Percentiles rank a stretch among this genome's conserved stretches.
phyloP scores from a whole-genome alignment of 2,888 invertebrate genomes.

The Drosophila lacicola region DNA sequence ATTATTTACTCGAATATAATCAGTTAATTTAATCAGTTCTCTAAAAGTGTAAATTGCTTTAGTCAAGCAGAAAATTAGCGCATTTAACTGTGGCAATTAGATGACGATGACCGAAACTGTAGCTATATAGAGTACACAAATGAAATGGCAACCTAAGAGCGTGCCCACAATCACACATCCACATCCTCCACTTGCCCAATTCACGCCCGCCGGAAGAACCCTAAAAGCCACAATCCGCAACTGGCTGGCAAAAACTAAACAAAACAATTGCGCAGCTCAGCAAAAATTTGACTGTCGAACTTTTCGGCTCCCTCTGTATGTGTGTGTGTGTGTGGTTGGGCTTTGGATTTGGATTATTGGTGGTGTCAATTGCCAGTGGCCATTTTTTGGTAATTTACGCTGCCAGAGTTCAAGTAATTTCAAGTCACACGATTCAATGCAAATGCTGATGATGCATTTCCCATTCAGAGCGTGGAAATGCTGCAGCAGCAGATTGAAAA shows the following conservation, averaged over 20 bases:
- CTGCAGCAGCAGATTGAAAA: conserved; percentile 77
- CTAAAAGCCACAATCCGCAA: conserved; percentile 30
- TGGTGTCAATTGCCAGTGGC: conserved; percentile 79
- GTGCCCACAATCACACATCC: neutral
- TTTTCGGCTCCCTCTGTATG: conserved; percentile 38
- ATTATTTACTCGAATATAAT: too few relatives aligned
- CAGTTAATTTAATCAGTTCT: conserved; percentile 17
- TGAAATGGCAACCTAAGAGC: conserved; percentile 26
- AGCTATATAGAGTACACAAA: conserved; percentile 22
- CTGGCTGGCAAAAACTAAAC: conserved; percentile 46
- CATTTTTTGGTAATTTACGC: conserved; percentile 78
- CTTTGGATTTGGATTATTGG: conserved; percentile 60
- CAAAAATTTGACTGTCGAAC: conserved; percentile 65
- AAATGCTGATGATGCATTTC: conserved; percentile 81
- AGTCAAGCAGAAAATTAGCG: conserved; percentile 76
- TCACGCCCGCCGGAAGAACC: neutral
- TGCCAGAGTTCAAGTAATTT: conserved; percentile 65
- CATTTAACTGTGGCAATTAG: conserved; percentile 65
- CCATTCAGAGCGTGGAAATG: conserved; percentile 68
- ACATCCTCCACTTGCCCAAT: neutral
- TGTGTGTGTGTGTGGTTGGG: conserved; percentile 12
- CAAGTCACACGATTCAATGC: conserved; percentile 68
- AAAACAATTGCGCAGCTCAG: conserved; percentile 72
- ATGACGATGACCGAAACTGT: conserved; percentile 37
- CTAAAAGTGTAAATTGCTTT: conserved; percentile 47